phyloP scores from a whole-genome alignment of 2,888 invertebrate species.

The Ochropleura leucogaster region DNA sequence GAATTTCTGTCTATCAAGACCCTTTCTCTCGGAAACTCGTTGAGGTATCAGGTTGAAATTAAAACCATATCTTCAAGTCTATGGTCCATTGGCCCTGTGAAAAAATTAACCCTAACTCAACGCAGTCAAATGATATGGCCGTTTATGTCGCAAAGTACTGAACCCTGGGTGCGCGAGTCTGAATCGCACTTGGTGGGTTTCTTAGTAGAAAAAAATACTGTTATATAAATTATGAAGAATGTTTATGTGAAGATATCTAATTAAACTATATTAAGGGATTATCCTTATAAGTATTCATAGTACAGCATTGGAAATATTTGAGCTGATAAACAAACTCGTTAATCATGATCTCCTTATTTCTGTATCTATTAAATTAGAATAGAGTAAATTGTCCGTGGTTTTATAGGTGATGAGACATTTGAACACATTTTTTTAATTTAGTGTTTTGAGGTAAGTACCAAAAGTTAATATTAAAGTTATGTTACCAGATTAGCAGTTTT shows the following conservation, averaged over 20 bases:
- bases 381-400: neutral
- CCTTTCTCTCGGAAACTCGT: no score
- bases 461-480: neutral
- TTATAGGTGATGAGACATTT: neutral
- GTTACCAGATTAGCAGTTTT: neutral
- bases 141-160: no score
- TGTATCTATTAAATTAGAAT: constrained; percentile 8
- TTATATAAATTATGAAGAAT: neutral
- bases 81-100: no score
- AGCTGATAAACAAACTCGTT: constrained; percentile 24
- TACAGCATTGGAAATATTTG: constrained; percentile 2
- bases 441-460: neutral
- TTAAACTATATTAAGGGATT: constrained; percentile 14
- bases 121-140: no score
- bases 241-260: neutral
- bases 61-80: no score
- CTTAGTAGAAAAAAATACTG: neutral
- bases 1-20: no score
- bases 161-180: no score
- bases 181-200: no score
- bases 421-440: neutral
- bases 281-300: constrained; percentile 31
- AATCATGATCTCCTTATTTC: neutral
- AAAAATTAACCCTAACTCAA: no score
- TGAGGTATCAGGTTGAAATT: no score